These are phyloP conservation scores for Drosophila melanica DNA, from an alignment of 1,140 invertebrate genomes.

Conservation along the genomic window DNA sequence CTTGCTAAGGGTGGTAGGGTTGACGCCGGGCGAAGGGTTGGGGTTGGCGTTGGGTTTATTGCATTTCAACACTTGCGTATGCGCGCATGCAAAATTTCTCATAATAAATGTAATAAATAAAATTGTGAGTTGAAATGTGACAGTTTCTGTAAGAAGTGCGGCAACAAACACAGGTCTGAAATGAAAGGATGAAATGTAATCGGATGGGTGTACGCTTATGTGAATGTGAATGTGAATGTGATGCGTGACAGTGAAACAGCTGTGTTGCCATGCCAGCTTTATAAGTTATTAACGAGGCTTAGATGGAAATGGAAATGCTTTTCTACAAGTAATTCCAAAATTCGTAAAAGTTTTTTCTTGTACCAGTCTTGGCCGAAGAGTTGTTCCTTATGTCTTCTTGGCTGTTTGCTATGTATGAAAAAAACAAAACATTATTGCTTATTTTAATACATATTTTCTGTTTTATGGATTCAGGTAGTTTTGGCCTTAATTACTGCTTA, in stretches of 20 bases:
- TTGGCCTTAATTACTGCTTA: too few relatives aligned
- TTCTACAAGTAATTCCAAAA: slow-evolving; percentile 1
- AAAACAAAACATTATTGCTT: too few relatives aligned
- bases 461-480: too few relatives aligned
- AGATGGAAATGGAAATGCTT: slow-evolving; percentile 25
- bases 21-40: slow-evolving; percentile 1
- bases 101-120: slow-evolving; percentile 83
- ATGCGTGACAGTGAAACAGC: slow-evolving; percentile 36
- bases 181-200: slow-evolving; percentile 20
- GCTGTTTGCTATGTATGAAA: too few relatives aligned
- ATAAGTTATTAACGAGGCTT: slow-evolving; percentile 62
- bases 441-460: too few relatives aligned
- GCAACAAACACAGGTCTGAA: slow-evolving; percentile 5
- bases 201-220: background rate
- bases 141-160: slow-evolving; percentile 56
- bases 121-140: slow-evolving; percentile 80
- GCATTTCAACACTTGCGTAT: slow-evolving; percentile 80
- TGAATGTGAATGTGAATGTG: background rate
- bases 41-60: too few relatives aligned
- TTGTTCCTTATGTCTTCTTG: background rate
- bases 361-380: background rate
- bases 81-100: slow-evolving; percentile 79
- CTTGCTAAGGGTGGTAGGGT: slow-evolving; percentile 21
- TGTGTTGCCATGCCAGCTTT: slow-evolving; percentile 26
- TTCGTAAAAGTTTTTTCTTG: slow-evolving; percentile 12